These are phyloP conservation scores for Melanerpes aurifrons DNA, from an alignment of 2,113 vertebrate genomes.

Conservation along the genomic window DNA sequence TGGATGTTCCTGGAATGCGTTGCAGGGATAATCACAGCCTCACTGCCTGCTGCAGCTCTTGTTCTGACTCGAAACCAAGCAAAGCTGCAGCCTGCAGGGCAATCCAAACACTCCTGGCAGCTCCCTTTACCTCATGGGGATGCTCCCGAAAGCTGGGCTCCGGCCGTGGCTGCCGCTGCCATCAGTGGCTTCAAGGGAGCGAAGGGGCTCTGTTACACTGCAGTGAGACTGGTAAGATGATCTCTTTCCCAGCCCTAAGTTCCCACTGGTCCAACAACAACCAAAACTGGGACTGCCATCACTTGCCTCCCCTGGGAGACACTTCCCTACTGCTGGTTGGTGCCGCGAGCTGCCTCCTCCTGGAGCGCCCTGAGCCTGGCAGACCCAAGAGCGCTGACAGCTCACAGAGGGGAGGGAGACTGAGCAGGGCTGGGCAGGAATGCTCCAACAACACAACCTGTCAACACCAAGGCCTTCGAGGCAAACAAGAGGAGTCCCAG, in stretches of 20 bases:
- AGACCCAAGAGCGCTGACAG: constrained; percentile 32
- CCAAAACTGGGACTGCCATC: constrained; percentile 60
- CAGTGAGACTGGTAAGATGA: constrained; percentile 22
- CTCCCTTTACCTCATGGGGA: not conserved
- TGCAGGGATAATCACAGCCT: not conserved
- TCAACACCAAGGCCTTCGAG: constrained; percentile 42
- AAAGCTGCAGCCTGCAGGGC: not conserved
- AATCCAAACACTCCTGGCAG: not conserved
- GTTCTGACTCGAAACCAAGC: not conserved
- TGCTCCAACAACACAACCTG: constrained; percentile 39
- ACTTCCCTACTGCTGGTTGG: constrained; percentile 5
- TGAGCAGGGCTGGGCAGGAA: constrained; percentile 36
- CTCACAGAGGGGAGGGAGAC: constrained; percentile 24
- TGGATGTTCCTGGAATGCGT: constrained; percentile 28
- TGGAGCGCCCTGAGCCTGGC: not conserved
- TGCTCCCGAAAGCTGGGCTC: not conserved
- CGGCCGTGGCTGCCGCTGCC: not conserved
- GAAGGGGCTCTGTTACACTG: constrained; percentile 33
- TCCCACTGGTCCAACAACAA: constrained; percentile 55
- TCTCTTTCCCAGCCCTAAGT: constrained; percentile 29
- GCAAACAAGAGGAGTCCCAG: not conserved
- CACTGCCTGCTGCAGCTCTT: constrained; percentile 3
- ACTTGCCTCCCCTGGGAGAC: constrained; percentile 20
- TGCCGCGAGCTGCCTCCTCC: not conserved
- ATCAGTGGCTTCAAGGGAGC: constrained; percentile 28